A percentile compares a stretch with the other conserved stretches of the same genome.
Conservation (phyloP, 2,797 vertebrate species). For the Artibeus jamaicensis region DNA sequence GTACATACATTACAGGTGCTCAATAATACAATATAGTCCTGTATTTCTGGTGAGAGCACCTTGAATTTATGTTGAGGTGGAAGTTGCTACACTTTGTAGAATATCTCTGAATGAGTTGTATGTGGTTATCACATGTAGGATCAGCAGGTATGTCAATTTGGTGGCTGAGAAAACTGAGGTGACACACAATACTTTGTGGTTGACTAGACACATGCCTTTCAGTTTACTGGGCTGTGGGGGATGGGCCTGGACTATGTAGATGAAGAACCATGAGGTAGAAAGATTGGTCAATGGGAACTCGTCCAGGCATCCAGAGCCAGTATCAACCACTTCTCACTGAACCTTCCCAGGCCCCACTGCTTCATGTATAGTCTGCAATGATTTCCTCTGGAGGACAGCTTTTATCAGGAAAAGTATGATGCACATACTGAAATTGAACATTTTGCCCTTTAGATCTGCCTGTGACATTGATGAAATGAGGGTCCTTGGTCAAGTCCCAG, state of each 20-base stretch:
- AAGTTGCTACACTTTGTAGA: constrained; percentile 10
- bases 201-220: neutral
- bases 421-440: neutral
- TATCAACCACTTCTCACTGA: neutral
- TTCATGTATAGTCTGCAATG: neutral
- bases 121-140: neutral
- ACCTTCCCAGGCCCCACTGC: fast-evolving
- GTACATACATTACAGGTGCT: neutral
- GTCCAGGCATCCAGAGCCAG: neutral
- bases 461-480: neutral
- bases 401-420: neutral
- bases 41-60: neutral
- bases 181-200: neutral
- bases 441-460: neutral
- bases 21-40: neutral
- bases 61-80: neutral
- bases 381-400: neutral
- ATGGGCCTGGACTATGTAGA: neutral
- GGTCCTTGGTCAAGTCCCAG: neutral
- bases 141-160: neutral
- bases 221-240: constrained; percentile 3
- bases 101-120: neutral
- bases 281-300: neutral
- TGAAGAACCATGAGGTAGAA: neutral
- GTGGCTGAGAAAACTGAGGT: neutral